Conservation (phyloP, 1,140 invertebrate species). For the Helicoverpa zea region DNA sequence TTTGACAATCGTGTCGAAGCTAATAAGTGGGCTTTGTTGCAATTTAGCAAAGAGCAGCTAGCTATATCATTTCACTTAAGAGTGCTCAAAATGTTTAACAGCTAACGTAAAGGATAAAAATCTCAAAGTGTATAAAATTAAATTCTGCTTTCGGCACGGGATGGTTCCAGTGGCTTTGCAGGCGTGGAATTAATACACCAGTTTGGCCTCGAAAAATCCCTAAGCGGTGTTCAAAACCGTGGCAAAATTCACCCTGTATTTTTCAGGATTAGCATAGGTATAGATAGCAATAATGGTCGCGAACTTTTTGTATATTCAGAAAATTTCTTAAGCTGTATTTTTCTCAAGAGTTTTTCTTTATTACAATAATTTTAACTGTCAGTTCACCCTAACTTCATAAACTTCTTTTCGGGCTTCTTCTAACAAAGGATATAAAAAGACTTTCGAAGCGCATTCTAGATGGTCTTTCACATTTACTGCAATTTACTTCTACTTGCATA, state of each 20-base stretch:
- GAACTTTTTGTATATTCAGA: neutral
- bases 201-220: constrained; percentile 10
- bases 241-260: constrained; percentile 24
- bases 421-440: too few species aligned
- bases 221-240: constrained; percentile 19
- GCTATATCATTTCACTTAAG: neutral
- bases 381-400: too few species aligned
- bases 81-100: neutral
- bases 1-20: constrained; percentile 5
- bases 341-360: neutral
- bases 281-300: neutral
- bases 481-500: too few species aligned
- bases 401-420: too few species aligned
- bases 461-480: too few species aligned
- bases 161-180: constrained; percentile 7
- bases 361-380: too few species aligned
- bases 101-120: neutral
- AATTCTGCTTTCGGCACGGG: constrained; percentile 14
- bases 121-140: constrained; percentile 15
- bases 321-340: neutral
- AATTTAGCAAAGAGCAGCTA: neutral
- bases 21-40: constrained; percentile 23
- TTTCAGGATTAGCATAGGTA: constrained; percentile 34
- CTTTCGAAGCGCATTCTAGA: too few species aligned
- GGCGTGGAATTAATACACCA: constrained; percentile 28